A percentile compares a stretch with the other conserved stretches of the same genome.
Conservation (phyloP, 2,113 vertebrate genomes). For the Melanerpes formicivorus region DNA sequence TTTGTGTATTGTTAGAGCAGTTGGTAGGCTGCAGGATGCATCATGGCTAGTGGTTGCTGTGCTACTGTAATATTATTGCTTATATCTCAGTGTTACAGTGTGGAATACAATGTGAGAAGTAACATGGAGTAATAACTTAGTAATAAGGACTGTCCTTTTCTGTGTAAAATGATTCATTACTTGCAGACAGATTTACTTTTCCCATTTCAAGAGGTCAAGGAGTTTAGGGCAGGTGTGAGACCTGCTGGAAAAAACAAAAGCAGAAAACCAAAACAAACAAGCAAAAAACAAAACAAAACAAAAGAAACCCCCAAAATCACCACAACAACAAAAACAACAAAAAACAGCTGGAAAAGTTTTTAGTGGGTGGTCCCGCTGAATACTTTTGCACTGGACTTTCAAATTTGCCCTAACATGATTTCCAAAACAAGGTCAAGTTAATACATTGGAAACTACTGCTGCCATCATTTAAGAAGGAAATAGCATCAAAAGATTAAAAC, state of each 20-base stretch:
- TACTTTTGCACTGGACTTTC: not conserved
- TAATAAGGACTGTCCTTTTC: not conserved
- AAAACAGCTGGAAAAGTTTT: not conserved
- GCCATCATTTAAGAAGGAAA: slow-evolving; percentile 27
- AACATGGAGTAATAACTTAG: not conserved
- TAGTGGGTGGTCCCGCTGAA: slow-evolving; percentile 7
- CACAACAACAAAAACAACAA: too few relatives aligned
- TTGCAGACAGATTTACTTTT: not conserved
- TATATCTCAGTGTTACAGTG: not conserved
- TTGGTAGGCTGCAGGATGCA: not conserved
- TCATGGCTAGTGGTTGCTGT: not conserved
- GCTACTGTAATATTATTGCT: not conserved
- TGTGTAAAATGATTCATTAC: not conserved
- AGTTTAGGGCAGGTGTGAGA: slow-evolving; percentile 28
- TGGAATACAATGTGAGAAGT: not conserved
- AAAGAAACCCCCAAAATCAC: too few relatives aligned
- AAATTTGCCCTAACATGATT: not conserved
- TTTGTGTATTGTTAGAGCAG: not conserved
- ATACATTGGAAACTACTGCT: slow-evolving; percentile 39
- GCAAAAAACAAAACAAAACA: too few relatives aligned
- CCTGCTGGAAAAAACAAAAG: not conserved
- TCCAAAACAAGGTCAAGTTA: slow-evolving; percentile 39
- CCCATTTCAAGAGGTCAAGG: not conserved
- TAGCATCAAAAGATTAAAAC: slow-evolving; percentile 44
- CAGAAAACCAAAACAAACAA: too few relatives aligned